Conservation (phyloP, 2,888 invertebrate genomes). For the Anticlea derivata region DNA sequence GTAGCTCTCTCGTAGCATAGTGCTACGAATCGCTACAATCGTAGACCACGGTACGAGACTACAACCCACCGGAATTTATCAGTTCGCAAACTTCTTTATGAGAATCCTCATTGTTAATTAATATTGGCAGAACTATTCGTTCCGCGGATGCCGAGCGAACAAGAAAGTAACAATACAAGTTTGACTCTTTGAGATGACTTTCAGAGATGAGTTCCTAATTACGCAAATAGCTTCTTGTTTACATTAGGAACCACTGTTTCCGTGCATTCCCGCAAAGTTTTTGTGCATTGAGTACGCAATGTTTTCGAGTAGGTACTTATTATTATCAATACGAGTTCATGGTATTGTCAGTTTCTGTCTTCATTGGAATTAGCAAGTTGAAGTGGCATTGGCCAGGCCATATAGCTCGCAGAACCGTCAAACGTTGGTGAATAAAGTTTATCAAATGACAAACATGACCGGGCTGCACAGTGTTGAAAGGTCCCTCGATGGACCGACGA, state of each 20-base stretch:
- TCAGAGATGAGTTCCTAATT: conserved; percentile 58
- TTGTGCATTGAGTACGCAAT: conserved; percentile 16
- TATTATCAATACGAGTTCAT: no score
- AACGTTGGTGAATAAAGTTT: no score
- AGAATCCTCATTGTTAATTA: conserved; percentile 34
- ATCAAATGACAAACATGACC: no score
- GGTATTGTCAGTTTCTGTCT: background rate
- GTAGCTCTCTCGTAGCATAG: conserved; percentile 5
- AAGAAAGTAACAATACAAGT: conserved; percentile 60
- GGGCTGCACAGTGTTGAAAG: no score
- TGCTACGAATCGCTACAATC: background rate
- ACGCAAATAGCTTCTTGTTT: conserved; percentile 45
- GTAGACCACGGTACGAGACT: conserved; percentile 2
- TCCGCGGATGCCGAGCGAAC: conserved; percentile 37
- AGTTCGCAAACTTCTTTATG: conserved; percentile 18
- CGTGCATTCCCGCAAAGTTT: conserved; percentile 31
- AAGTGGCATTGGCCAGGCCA: no score
- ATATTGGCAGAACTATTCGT: conserved; percentile 35
- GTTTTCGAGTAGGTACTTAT: background rate
- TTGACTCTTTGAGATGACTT: conserved; percentile 51
- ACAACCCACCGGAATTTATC: conserved; percentile 9
- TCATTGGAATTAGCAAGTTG: no score
- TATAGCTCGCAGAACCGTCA: no score
- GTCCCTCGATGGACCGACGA: no score
- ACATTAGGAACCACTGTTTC: conserved; percentile 30